Evolutionary conservation across 2,888 invertebrate genomes (phyloP).

Genomic region (Spodoptera exigua): DNA sequence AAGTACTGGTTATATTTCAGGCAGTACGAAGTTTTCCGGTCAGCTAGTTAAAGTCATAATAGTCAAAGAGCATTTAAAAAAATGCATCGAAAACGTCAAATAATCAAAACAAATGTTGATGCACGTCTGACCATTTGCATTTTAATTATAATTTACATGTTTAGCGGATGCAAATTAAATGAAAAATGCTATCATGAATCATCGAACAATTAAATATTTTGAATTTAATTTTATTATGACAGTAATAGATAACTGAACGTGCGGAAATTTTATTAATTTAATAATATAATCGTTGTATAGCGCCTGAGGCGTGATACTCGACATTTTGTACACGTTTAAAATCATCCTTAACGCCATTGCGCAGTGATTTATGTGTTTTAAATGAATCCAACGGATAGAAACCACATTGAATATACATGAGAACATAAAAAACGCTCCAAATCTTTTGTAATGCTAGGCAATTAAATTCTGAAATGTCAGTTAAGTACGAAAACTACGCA

Average conservation of each 20-base stretch:
- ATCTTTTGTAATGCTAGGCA: conserved; percentile 37
- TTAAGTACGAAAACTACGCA: conserved; percentile 7
- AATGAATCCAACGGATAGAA: conserved; percentile 27
- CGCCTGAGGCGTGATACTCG: conserved; percentile 19
- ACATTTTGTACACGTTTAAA: conserved; percentile 25
- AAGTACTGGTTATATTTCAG: too few species aligned
- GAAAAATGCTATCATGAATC: conserved; percentile 39
- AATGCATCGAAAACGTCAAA: too few species aligned
- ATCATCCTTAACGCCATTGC: conserved; percentile 12
- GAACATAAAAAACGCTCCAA: conserved; percentile 37
- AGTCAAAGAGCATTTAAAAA: too few species aligned
- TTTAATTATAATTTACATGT: conserved; percentile 20
- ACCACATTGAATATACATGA: conserved; percentile 37
- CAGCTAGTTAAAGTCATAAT: too few species aligned
- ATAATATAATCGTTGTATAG: conserved; percentile 28
- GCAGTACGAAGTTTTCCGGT: too few species aligned
- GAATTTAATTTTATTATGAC: conserved; percentile 7
- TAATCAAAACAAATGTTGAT: too few species aligned
- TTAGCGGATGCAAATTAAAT: conserved; percentile 22
- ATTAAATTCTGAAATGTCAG: conserved; percentile 30
- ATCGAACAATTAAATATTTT: conserved; percentile 31
- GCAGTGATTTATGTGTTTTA: conserved; percentile 41
- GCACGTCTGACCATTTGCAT: conserved; percentile 2
- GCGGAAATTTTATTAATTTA: conserved; percentile 37
- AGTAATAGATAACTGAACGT: conserved; percentile 1